A percentile compares a stretch with the other conserved stretches of the same genome.
phyloP scores from a whole-genome alignment of 2,888 invertebrate genomes.

The Listrodromus nycthemerus region DNA sequence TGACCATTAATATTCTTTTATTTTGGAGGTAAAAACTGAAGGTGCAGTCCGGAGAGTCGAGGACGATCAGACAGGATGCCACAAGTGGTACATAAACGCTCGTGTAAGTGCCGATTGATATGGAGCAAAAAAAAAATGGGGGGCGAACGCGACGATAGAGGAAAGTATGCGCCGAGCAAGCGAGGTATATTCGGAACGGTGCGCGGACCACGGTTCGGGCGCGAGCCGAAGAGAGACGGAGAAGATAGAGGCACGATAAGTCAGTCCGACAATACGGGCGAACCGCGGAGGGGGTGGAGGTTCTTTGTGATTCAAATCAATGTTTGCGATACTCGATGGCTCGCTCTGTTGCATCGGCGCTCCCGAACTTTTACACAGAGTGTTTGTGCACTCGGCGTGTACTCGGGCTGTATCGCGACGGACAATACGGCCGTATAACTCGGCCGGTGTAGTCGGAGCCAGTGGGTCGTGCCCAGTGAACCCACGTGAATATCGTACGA shows the following conservation, averaged over 20 bases:
- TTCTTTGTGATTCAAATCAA: constrained; percentile 84
- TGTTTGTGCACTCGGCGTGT: constrained; percentile 42
- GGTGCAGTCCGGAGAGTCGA: background rate
- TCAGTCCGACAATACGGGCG: constrained; percentile 78
- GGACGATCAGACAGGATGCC: constrained; percentile 69
- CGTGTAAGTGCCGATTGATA: constrained; percentile 80
- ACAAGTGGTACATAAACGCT: constrained; percentile 82
- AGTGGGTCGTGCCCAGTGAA: constrained; percentile 22
- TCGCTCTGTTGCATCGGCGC: constrained; percentile 74
- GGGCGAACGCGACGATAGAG: constrained; percentile 52
- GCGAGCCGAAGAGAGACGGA: constrained; percentile 65
- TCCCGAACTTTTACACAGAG: constrained; percentile 72
- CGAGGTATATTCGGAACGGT: constrained; percentile 14
- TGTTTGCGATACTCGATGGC: constrained; percentile 82
- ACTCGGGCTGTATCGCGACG: constrained; percentile 17
- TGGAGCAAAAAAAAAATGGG: constrained; percentile 53
- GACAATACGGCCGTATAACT: background rate
- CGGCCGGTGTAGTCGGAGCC: constrained; percentile 11
- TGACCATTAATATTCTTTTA: too few relatives aligned
- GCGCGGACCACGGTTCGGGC: constrained; percentile 42
- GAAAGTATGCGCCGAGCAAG: constrained; percentile 32
- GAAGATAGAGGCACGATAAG: constrained; percentile 78
- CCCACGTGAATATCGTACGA: constrained; percentile 2
- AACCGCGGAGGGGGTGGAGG: constrained; percentile 82
- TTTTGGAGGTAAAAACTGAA: background rate